Base-by-base conservation (phyloP, 2,888 invertebrate species). In the Parnassius glacialis region DNA sequence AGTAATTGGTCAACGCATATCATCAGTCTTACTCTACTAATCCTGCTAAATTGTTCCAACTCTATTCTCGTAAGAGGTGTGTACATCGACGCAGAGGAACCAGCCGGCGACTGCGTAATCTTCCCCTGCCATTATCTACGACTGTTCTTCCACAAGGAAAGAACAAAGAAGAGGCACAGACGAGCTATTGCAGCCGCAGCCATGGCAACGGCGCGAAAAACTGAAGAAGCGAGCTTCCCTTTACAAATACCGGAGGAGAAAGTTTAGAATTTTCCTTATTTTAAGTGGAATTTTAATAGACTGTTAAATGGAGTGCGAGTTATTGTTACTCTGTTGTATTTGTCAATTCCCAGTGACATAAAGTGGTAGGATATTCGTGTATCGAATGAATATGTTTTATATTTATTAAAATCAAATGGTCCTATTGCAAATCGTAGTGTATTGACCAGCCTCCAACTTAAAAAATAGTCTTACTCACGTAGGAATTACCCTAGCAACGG, bases 31-130 rank as follows among this genome's bases (percentile, higher is more conserved):
- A 78, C 94, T 0, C 87, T 96, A 48, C 93, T 97, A 58, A 94
- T 96, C 58, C 93, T 97, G 10, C 92, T 97, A 59, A 96, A 97
- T 79, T 97, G 97, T 77, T 95, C 97, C 71, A 97, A 97, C 86
- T 96, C 97, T 0, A 93, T 97, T 59, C 92, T 97, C 66, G 97
- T 97, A 3, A 93, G 97, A 52, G 97, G 97, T 0, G 96, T 97
- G 1, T 96, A 96, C 83, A 96, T 97, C 59, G 97, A 97, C 82
- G 97, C 95, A 0, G 96, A 97, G 73, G 96, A 96, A 71, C 94
- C 95, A 0, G 95, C 94, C 0, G 96, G 96, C 13, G 94, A 96
- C 72, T 96, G 97, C 77, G 96, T 97, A 2, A 94, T 95, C 57
- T 95, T 97, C 81, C 96, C 97, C 3, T 96, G 96, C 76, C 95